A percentile compares a stretch with the other conserved stretches of the same genome.
These are phyloP conservation scores for Hermaeophaga mercurialis DNA, from an alignment of 2,888 invertebrate species.

Conservation along the genomic window DNA sequence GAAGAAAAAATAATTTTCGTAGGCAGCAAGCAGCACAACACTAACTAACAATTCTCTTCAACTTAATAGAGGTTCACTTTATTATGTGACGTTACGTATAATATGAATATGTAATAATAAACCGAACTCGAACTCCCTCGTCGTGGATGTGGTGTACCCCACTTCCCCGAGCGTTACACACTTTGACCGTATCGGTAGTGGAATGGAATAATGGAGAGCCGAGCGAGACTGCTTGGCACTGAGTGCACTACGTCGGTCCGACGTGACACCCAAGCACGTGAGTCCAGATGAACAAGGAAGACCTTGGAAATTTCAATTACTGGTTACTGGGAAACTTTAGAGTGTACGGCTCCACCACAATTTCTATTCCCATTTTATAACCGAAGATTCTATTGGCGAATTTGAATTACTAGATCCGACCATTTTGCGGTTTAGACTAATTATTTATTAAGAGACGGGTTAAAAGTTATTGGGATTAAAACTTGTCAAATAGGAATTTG, in stretches of 20 bases:
- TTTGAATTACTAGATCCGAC: not conserved
- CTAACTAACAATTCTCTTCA: constrained; percentile 4
- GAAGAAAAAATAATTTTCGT: constrained; percentile 25
- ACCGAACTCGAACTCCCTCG: constrained; percentile 31
- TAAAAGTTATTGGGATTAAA: no score
- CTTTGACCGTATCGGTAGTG: constrained; percentile 13
- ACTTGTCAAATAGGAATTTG: no score
- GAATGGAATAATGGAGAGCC: constrained; percentile 13
- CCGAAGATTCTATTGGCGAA: not conserved
- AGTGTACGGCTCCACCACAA: not conserved
- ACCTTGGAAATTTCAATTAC: constrained; percentile 10
- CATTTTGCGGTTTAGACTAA: no score
- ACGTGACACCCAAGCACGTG: constrained; percentile 24
- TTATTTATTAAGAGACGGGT: no score
- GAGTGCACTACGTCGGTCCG: constrained; percentile 5
- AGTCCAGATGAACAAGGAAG: constrained; percentile 18
- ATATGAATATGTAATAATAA: constrained; percentile 47
- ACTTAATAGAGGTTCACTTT: constrained; percentile 11
- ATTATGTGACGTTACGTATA: constrained; percentile 40
- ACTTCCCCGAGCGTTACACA: constrained; percentile 25
- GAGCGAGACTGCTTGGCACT: constrained; percentile 41
- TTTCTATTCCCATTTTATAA: not conserved
- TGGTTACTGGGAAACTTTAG: constrained; percentile 4
- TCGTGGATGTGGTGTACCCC: constrained; percentile 21
- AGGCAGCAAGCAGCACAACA: constrained; percentile 5